Conservation (phyloP, 1,140 invertebrate species). For the Holotrichia oblita region DNA sequence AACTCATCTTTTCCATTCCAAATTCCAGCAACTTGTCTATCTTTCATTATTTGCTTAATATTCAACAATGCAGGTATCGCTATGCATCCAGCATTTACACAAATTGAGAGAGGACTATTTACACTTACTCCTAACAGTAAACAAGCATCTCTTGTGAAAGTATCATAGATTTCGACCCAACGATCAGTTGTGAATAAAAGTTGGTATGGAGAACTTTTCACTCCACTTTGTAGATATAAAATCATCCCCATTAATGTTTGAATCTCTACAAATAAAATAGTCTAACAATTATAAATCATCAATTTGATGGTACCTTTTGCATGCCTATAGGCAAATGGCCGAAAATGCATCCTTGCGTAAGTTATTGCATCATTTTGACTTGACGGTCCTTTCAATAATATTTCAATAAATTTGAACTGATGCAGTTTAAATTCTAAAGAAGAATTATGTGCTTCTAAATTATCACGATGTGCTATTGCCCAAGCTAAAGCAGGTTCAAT, state of each 20-base stretch:
- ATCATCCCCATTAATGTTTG: conserved; percentile 90
- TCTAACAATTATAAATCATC: background rate
- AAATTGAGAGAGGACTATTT: conserved; percentile 73
- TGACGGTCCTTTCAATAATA: conserved; percentile 70
- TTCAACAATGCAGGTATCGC: conserved; percentile 94
- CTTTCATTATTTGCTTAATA: conserved; percentile 95
- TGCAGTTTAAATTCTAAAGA: conserved; percentile 90
- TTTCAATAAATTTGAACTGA: conserved; percentile 65
- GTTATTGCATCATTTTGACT: conserved; percentile 81
- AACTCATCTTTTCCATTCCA: conserved; percentile 97
- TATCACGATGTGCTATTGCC: conserved; percentile 72
- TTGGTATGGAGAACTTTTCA: conserved; percentile 84
- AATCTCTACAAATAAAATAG: conserved; percentile 67
- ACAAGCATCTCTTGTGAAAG: conserved; percentile 94
- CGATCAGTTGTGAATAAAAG: conserved; percentile 80
- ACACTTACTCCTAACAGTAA: conserved; percentile 88
- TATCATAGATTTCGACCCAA: conserved; percentile 82
- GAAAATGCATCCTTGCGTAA: conserved; percentile 88
- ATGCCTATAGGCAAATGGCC: conserved; percentile 82
- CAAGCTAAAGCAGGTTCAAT: conserved; percentile 84
- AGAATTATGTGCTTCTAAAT: conserved; percentile 74
- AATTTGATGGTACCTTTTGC: conserved; percentile 73
- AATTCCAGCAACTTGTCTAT: conserved; percentile 91
- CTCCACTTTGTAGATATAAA: conserved; percentile 81
- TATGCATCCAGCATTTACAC: conserved; percentile 90